phyloP scores from a whole-genome alignment of 2,113 vertebrate species.

The Anarhynchus alexandrinus region DNA sequence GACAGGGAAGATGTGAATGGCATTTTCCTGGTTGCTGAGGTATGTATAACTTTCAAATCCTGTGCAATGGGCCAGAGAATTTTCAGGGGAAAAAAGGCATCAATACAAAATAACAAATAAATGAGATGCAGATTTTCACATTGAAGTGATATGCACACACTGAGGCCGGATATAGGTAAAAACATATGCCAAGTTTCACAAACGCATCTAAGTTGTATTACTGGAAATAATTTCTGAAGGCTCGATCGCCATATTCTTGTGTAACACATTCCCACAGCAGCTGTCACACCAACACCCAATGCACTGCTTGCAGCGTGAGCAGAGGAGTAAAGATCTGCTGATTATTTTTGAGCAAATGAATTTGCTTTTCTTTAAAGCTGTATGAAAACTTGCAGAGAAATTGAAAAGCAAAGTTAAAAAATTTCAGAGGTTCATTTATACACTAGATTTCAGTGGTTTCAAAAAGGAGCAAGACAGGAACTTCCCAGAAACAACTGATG shows the following conservation, averaged over 20 bases:
- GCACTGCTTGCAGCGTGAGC: not conserved
- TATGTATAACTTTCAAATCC: not conserved
- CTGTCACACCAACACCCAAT: constrained; percentile 46
- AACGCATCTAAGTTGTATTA: not conserved
- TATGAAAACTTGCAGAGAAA: not conserved
- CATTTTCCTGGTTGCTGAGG: not conserved
- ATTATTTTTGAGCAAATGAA: constrained; percentile 5
- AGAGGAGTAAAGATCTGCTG: constrained; percentile 15
- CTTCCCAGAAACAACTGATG: not conserved
- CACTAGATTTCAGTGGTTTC: not conserved
- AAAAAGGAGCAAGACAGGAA: not conserved
- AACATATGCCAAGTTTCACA: constrained; percentile 42
- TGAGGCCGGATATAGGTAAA: constrained; percentile 22
- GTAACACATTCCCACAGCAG: constrained; percentile 39
- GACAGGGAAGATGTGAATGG: not conserved
- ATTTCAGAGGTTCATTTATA: not conserved
- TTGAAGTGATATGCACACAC: not conserved
- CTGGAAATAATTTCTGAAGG: constrained; percentile 47
- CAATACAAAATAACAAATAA: not conserved
- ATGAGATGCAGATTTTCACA: constrained; percentile 19
- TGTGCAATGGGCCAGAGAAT: not conserved
- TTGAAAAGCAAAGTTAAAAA: not conserved
- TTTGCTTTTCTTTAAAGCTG: constrained; percentile 2
- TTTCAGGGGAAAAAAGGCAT: not conserved
- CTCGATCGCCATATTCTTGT: not conserved